phyloP scores from a whole-genome alignment of 1,140 invertebrate genomes.

The Zaprionus gabonicus region DNA sequence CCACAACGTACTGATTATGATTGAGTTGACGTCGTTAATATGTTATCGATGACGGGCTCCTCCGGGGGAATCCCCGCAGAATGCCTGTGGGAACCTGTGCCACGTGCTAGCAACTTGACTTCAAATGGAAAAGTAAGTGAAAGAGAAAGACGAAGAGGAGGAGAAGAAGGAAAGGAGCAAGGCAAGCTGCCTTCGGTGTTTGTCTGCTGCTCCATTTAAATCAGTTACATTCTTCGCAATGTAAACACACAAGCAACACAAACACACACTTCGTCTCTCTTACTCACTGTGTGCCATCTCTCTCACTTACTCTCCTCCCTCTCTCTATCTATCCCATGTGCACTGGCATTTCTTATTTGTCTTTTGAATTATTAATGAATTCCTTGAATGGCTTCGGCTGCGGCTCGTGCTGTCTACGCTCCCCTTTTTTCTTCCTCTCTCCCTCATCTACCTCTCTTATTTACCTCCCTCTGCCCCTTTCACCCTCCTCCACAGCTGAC shows the following conservation, averaged over 20 bases:
- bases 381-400: constrained; percentile 48
- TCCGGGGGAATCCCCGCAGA: neutral
- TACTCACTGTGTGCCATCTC: neutral
- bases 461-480: neutral
- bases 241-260: constrained; percentile 37
- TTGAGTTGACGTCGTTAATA: constrained; percentile 75
- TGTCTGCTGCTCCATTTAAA: constrained; percentile 74
- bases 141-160: neutral
- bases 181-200: constrained; percentile 25
- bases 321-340: neutral
- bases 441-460: neutral
- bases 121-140: neutral
- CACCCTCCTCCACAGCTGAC: constrained; percentile 5
- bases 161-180: too few relatives aligned
- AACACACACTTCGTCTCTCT: neutral
- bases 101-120: constrained; percentile 15
- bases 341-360: constrained; percentile 59
- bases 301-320: neutral
- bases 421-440: neutral
- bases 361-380: constrained; percentile 68
- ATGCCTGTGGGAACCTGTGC: constrained; percentile 9
- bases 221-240: constrained; percentile 63
- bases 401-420: constrained; percentile 1
- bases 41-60: constrained; percentile 56
- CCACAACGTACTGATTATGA: constrained; percentile 60